Evolutionary conservation across 1,140 invertebrate genomes (phyloP).

Genomic region (Venturia canescens): DNA sequence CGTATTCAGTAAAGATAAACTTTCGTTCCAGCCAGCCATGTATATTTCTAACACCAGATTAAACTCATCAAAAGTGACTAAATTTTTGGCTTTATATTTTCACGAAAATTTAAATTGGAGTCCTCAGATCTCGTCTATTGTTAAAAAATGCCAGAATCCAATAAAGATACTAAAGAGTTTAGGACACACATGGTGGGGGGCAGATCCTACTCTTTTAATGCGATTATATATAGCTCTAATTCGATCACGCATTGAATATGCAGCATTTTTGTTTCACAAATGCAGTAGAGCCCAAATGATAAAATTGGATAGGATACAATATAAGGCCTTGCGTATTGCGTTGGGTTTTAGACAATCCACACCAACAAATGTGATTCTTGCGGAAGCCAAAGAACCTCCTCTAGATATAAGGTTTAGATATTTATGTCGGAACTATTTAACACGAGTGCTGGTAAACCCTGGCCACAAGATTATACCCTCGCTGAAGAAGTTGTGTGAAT

Average conservation of each 20-base stretch:
- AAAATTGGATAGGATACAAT: slow-evolving; percentile 43
- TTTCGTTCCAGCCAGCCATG: background rate
- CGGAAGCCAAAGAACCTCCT: slow-evolving; percentile 30
- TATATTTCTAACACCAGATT: background rate
- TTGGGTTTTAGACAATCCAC: slow-evolving; percentile 46
- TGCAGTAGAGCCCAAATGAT: background rate
- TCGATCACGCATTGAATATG: slow-evolving; percentile 47
- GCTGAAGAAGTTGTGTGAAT: background rate
- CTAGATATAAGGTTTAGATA: slow-evolving; percentile 15
- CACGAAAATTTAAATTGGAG: slow-evolving; percentile 26
- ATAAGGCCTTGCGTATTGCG: slow-evolving; percentile 28
- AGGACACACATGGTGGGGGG: slow-evolving; percentile 33
- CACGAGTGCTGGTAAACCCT: background rate
- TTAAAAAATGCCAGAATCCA: slow-evolving; percentile 23
- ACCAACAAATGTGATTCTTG: slow-evolving; percentile 42
- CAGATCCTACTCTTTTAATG: background rate
- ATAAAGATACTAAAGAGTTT: slow-evolving; percentile 35
- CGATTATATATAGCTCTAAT: slow-evolving; percentile 41
- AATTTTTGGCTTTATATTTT: slow-evolving; percentile 38
- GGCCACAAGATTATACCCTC: background rate
- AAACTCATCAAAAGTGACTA: background rate
- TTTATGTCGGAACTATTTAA: slow-evolving; percentile 22
- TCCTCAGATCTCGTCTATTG: background rate
- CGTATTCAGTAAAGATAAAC: slow-evolving; percentile 39
- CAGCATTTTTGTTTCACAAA: slow-evolving; percentile 28